These are phyloP conservation scores for Festucalex cinctus DNA, from an alignment of 2,113 vertebrate genomes.

Conservation along the genomic window DNA sequence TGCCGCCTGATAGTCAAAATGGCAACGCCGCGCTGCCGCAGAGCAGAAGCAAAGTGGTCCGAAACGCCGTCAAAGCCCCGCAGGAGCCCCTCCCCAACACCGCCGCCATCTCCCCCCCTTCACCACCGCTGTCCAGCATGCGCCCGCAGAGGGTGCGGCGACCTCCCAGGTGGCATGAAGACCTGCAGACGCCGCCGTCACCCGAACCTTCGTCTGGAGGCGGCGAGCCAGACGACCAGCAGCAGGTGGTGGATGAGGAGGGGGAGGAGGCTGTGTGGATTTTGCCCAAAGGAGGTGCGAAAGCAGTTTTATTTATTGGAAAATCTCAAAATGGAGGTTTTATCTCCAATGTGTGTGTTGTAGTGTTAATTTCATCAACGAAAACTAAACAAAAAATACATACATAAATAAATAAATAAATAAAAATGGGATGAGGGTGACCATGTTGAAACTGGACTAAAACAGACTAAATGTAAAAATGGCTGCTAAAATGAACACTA, in stretches of 20 bases:
- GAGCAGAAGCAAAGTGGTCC: constrained; percentile 11
- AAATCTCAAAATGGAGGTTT: no score
- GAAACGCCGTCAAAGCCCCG: constrained; percentile 7
- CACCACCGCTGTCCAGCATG: constrained; percentile 7
- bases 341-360: background rate
- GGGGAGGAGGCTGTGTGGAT: constrained; percentile 28
- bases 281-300: constrained; percentile 28
- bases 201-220: background rate
- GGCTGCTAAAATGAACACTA: no score
- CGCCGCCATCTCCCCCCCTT: constrained; percentile 2
- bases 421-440: no score
- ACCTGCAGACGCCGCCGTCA: background rate
- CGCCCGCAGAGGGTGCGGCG: constrained; percentile 14
- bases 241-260: background rate
- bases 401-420: no score
- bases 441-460: no score
- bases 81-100: background rate
- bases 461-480: no score
- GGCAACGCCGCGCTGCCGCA: constrained; percentile 49
- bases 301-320: background rate
- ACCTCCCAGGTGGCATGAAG: background rate
- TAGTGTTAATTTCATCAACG: no score
- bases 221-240: background rate
- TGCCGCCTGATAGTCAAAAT: constrained; percentile 28
- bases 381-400: no score